Evolutionary conservation across 2,113 vertebrate genomes (phyloP).

Genomic region (Numenius arquata): DNA sequence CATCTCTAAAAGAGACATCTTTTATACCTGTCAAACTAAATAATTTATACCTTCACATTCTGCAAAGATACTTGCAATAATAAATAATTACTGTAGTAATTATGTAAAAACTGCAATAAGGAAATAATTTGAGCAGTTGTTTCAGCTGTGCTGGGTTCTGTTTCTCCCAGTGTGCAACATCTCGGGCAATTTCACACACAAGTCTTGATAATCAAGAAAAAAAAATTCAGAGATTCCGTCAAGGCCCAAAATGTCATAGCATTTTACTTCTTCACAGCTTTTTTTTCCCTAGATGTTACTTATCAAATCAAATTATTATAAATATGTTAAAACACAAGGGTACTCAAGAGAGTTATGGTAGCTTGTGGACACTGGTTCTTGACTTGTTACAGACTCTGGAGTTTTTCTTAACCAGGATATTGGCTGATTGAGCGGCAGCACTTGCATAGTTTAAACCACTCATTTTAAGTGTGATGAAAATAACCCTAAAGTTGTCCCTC

Average conservation of each 20-base stretch:
- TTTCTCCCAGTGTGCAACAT: neutral
- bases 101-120: neutral
- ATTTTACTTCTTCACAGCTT: neutral
- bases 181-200: neutral
- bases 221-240: neutral
- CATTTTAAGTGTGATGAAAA: neutral
- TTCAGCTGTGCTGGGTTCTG: neutral
- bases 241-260: neutral
- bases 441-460: neutral
- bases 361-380: neutral
- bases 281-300: neutral
- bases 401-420: neutral
- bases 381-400: neutral
- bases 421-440: neutral
- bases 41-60: neutral
- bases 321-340: neutral
- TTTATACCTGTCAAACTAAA: neutral
- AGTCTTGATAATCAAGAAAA: neutral
- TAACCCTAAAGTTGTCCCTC: neutral
- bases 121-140: neutral
- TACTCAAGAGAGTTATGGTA: neutral
- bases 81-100: neutral
- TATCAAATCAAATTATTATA: neutral
- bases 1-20: neutral
- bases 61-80: neutral